Evolutionary conservation across 1,140 invertebrate genomes (phyloP), one percentile per base, ranked within the genome.

Genomic region (Latrodectus geometricus): DNA sequence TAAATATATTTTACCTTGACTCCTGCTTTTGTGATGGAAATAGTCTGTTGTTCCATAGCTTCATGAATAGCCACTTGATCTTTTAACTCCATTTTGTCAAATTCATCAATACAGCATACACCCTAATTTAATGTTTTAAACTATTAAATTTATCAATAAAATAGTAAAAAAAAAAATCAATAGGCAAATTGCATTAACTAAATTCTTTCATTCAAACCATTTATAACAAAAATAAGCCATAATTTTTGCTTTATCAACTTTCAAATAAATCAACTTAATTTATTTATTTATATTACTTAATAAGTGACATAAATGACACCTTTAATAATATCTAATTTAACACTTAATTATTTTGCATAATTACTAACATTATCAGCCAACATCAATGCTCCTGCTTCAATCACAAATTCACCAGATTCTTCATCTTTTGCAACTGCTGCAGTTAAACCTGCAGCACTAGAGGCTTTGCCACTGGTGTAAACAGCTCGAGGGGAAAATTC

Each of bases 41-140:
- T 99, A 0, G 98, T 99, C 92, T 99, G 99, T 90, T 99, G 99
- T 93, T 99, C 99, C 99, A 99, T 99, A 73, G 98, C 99, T 93
- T 99, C 99, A 92, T 99, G 98, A 90, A 99, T 99, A 49, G 99
- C 98, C 9, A 99, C 98, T 91, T 99, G 98, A 93, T 99, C 98
- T 86, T 95, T 94, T 0, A 93, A 93, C 91, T 99, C 98, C 99
- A 99, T 99, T 93, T 99, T 99, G 90, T 99, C 99, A 92, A 99
- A 99, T 92, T 99, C 98, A 91, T 99, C 98, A 89, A 99, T 99
- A 91, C 98, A 99, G 91, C 98, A 99, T 50, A 99, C 96, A 17
- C 99, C 98, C 91, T 92, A 82, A 77, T 89, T 5, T 15, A 65
- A 68, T 7, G 15, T 15, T 20, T 76, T 76, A 54, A 54, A 14